A percentile compares a stretch with the other conserved stretches of the same genome.
Conservation (phyloP, 2,113 vertebrate species). For the Clarias batrachus region DNA sequence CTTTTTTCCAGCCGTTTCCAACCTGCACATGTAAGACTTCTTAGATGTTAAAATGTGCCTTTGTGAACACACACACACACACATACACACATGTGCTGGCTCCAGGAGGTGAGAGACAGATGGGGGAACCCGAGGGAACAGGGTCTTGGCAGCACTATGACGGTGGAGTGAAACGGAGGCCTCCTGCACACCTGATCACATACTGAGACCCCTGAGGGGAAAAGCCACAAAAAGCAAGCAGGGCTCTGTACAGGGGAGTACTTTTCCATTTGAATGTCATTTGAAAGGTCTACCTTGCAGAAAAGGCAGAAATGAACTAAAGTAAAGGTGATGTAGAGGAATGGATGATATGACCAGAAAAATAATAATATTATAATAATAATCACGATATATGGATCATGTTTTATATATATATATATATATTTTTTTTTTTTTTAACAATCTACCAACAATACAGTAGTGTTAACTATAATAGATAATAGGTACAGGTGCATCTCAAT, state of each 20-base stretch:
- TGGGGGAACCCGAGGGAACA: slow-evolving; percentile 25
- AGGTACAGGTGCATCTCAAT: too few relatives aligned
- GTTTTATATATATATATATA: too few relatives aligned
- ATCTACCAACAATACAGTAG: too few relatives aligned
- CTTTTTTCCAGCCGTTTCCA: background rate
- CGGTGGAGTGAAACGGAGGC: slow-evolving; percentile 36
- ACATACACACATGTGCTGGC: background rate
- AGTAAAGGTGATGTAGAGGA: background rate
- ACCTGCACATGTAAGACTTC: background rate
- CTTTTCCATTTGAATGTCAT: slow-evolving; percentile 62
- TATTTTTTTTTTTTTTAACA: too few relatives aligned
- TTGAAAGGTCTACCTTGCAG: slow-evolving; percentile 17
- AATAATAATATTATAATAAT: background rate
- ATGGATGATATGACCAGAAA: background rate
- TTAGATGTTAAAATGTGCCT: slow-evolving; percentile 12
- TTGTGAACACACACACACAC: background rate
- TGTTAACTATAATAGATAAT: too few relatives aligned
- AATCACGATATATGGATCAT: background rate
- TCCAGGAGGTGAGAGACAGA: slow-evolving; percentile 24
- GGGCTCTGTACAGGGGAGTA: slow-evolving; percentile 40
- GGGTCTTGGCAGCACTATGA: slow-evolving; percentile 28
- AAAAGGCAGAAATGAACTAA: background rate
- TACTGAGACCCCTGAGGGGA: slow-evolving; percentile 48
- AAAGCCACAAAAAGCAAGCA: slow-evolving; percentile 47
- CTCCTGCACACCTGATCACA: slow-evolving; percentile 57